These are phyloP conservation scores for Heterohyrax brucei DNA, from an alignment of 2,797 vertebrate species.

Conservation along the genomic window DNA sequence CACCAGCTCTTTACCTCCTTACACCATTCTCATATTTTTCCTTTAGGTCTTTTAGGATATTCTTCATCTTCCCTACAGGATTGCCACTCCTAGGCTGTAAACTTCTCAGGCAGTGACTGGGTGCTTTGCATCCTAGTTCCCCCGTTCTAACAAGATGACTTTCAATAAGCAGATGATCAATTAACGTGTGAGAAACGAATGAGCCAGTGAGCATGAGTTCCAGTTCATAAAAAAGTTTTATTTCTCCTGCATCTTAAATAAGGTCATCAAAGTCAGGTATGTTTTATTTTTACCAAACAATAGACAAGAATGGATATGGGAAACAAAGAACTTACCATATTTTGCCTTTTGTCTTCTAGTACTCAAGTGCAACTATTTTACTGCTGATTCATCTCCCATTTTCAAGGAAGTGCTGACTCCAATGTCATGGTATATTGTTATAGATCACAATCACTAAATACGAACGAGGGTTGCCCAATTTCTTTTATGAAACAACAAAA, in stretches of 20 bases:
- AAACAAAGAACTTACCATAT: slow-evolving; percentile 1
- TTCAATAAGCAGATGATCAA: slow-evolving; percentile 14
- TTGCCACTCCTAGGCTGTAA: background rate
- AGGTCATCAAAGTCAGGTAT: slow-evolving; percentile 39
- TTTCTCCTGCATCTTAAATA: slow-evolving; percentile 59
- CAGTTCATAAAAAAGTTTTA: slow-evolving; percentile 65
- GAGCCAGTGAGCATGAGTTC: slow-evolving; percentile 36
- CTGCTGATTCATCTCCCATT: background rate
- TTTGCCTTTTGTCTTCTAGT: background rate
- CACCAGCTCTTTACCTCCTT: background rate
- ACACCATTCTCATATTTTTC: background rate
- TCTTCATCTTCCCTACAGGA: slow-evolving; percentile 6
- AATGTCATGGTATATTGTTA: background rate
- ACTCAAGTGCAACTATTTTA: slow-evolving; percentile 5
- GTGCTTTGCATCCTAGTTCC: slow-evolving; percentile 13
- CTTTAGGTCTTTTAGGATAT: slow-evolving; percentile 3
- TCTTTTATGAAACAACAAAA: slow-evolving; percentile 43
- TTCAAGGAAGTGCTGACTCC: background rate
- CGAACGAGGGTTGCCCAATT: background rate
- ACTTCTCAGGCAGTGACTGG: slow-evolving; percentile 2
- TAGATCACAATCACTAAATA: slow-evolving; percentile 15
- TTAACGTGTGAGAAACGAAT: slow-evolving; percentile 68
- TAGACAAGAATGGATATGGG: slow-evolving; percentile 15
- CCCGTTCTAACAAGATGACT: slow-evolving; percentile 30
- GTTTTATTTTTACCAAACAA: slow-evolving; percentile 65